A percentile compares a stretch with the other conserved stretches of the same genome.
phyloP scores from a whole-genome alignment of 2,113 vertebrate species.

The Platysternon megacephalum region DNA sequence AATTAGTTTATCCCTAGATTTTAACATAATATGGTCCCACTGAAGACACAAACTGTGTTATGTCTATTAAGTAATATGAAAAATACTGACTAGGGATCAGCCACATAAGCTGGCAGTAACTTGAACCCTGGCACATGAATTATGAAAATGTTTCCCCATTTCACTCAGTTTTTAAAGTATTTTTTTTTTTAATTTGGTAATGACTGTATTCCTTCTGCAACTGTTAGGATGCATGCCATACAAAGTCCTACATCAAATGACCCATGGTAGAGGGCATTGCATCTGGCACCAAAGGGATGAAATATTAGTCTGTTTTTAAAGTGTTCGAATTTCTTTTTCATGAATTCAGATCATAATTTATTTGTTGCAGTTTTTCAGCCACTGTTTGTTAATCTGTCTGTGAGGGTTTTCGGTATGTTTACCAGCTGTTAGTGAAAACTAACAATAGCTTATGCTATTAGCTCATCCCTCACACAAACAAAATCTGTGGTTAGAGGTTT shows the following conservation, averaged over 20 bases:
- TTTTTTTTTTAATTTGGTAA: background rate
- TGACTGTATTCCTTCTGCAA: background rate
- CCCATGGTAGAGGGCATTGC: background rate
- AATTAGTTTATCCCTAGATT: background rate
- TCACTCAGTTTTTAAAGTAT: background rate
- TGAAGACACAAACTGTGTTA: background rate
- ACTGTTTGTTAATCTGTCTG: background rate
- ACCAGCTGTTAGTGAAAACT: conserved; percentile 11
- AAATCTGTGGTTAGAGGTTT: background rate
- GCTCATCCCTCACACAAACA: background rate
- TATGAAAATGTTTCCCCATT: background rate
- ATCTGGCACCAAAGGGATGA: background rate
- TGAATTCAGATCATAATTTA: conserved; percentile 6
- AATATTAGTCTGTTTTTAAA: background rate
- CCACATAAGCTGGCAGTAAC: background rate
- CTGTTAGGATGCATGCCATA: background rate
- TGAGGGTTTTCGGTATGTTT: background rate
- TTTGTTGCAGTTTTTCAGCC: background rate
- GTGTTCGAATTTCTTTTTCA: background rate
- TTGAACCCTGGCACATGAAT: background rate
- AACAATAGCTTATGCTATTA: background rate
- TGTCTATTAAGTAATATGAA: background rate
- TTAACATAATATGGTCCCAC: background rate
- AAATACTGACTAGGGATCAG: background rate
- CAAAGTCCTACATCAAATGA: background rate